Conservation (phyloP, 2,113 vertebrate species). For the Nycticryphes semicollaris region DNA sequence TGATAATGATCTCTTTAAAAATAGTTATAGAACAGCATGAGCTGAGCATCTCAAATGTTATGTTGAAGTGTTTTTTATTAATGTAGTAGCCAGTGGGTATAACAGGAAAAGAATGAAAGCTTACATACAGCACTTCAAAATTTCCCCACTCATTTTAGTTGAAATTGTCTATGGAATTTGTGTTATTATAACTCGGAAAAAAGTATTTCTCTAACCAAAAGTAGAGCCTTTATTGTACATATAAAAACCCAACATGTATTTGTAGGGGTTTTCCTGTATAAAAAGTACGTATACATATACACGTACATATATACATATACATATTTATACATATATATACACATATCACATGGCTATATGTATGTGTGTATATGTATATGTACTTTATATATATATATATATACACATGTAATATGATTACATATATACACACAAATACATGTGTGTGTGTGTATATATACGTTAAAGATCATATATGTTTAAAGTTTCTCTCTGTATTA, state of each 20-base stretch:
- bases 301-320: neutral
- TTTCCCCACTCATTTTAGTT: neutral
- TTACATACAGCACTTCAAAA: neutral
- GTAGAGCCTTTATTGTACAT: accelerated
- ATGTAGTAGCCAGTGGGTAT: neutral
- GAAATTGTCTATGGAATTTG: neutral
- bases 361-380: accelerated
- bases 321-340: too few species aligned
- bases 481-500: neutral
- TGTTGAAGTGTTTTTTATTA: neutral
- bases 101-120: neutral
- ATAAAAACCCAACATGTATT: neutral
- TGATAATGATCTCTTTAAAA: neutral
- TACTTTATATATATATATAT: too few species aligned
- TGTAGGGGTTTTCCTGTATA: neutral
- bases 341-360: too few species aligned
- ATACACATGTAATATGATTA: neutral
- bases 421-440: neutral
- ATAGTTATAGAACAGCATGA: neutral
- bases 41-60: neutral
- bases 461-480: neutral
- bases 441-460: accelerated
- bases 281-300: neutral
- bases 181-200: neutral
- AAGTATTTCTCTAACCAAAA: neutral